Percentiles rank a stretch among this genome's conserved stretches.
Conservation (phyloP, 1,140 invertebrate species). For the Berghia stephanieae region DNA sequence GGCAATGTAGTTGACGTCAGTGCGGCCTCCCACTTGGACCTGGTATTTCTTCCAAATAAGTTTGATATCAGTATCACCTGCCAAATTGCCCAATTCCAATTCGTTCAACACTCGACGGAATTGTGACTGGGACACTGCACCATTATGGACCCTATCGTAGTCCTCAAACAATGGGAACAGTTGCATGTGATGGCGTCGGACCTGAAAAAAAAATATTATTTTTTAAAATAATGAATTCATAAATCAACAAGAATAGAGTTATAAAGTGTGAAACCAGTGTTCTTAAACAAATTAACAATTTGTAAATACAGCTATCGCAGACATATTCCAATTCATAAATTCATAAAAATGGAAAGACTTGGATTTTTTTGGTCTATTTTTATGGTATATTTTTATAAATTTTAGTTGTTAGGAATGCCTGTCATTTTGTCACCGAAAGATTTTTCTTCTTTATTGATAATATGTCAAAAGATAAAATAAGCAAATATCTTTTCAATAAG, state of each 20-base stretch:
- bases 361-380: no score
- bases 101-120: conserved; percentile 65
- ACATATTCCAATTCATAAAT: no score
- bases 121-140: conserved; percentile 62
- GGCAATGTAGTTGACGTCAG: conserved; percentile 64
- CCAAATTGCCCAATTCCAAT: conserved; percentile 58
- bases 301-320: no score
- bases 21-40: conserved; percentile 59
- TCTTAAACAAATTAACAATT: no score
- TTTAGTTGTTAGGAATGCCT: no score
- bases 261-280: no score
- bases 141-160: conserved; percentile 65
- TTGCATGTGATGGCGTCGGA: conserved; percentile 61
- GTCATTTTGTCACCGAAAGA: no score
- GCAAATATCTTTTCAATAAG: no score
- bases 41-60: conserved; percentile 60
- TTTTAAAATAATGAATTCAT: not conserved
- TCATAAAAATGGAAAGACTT: no score
- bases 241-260: not conserved
- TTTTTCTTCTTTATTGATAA: no score
- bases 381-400: no score
- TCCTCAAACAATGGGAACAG: conserved; percentile 67
- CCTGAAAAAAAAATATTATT: conserved; percentile 41
- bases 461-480: no score
- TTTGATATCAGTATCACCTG: conserved; percentile 57